Base-by-base conservation (phyloP, 1,140 invertebrate genomes). In the Rhopalosiphum padi region DNA sequence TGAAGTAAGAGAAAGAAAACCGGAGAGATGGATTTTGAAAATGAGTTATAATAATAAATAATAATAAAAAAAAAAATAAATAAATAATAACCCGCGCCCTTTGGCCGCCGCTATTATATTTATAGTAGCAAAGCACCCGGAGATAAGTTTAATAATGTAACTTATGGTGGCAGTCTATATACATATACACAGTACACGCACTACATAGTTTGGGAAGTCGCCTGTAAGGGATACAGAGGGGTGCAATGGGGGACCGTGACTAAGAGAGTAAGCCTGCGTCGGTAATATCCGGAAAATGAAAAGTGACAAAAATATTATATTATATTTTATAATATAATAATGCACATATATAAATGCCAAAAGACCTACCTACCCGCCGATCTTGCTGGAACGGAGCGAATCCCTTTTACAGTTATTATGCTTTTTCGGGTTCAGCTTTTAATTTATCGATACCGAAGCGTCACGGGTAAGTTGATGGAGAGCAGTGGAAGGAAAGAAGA, bases 241-340 rank as follows among this genome's bases (percentile, higher is more conserved):
- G 15, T 87, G 41, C 3, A n/a, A 1, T 5, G 25, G n/a, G 25
- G 46, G n/a, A 15, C 4, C 18, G 46, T 48, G 46, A 51, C 46
- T 48, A 23, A 60, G n/a, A 90, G 22, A 55, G 35, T 77, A 77
- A 77, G n/a, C n/a, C 53, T 23, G 21, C 35, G 88, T 30, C 37
- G 51, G 88, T 90, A 90, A 90, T 90, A 90, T 60, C 88, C 35
- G 88, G 51, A 90, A 90, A 60, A 90, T 90, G 51, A 90, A 90
- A 90, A 90, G 88, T 90, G 88, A 60, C 88, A 90, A 90, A 90
- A 90, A 30, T 90, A 90, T 60, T 90, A 90, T 87, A 77, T 77
- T 77, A 15, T 77, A 77, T 18, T n/a, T n/a, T 77, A n/a, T 77
- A 77, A 77, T 77, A 77, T 77, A 77, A 77, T 77, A 77, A 77